Base-by-base conservation (phyloP, 2,797 vertebrate genomes). In the Xenopus petersii region DNA sequence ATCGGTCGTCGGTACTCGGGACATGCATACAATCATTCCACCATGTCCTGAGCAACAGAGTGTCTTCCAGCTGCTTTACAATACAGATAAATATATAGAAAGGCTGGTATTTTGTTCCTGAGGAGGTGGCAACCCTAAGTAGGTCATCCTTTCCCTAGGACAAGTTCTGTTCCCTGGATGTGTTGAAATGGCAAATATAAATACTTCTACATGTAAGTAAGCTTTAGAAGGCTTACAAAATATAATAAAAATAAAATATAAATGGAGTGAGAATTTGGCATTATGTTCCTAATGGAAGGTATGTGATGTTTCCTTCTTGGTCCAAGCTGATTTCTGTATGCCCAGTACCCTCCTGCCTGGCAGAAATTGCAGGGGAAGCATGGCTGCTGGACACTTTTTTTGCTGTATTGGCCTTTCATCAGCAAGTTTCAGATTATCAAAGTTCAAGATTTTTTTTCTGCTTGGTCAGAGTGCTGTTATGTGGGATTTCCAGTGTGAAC, bases 231-330 rank as follows among this genome's bases (percentile, higher is more conserved):
- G 21, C 64, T 58, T 67, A 48, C 65, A 6, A 48, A 48, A 48
- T 21, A 48, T 7, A 70, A 8, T 63, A 77, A 72, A 77, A 72
- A 21, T 73, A 64, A 78, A 73, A 71, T 54, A n/a, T 42, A 64
- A 6, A 33, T 64, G 61, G 62, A 64, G 60, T 60, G 60, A 64
- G 9, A 51, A 69, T 73, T 73, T 78, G 71, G 59, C 0, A 55
- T 86, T 94, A 93, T 75, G 92, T 93, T 79, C 88, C 90, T 80
- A 89, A 80, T 11, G 82, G 84, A 77, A 91, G 78, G 63, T 87
- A 88, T 60, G 86, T 81, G 80, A 87, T 72, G 0, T 88, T 91
- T 9, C 83, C 88, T 82, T 94, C 88, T 0, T 70, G 82, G 81
- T 89, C 90, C 75, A 85, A 48, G 7, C 82, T 82, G 64, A 82